phyloP scores from a whole-genome alignment of 2,113 vertebrate genomes.

The Bufo gargarizans region DNA sequence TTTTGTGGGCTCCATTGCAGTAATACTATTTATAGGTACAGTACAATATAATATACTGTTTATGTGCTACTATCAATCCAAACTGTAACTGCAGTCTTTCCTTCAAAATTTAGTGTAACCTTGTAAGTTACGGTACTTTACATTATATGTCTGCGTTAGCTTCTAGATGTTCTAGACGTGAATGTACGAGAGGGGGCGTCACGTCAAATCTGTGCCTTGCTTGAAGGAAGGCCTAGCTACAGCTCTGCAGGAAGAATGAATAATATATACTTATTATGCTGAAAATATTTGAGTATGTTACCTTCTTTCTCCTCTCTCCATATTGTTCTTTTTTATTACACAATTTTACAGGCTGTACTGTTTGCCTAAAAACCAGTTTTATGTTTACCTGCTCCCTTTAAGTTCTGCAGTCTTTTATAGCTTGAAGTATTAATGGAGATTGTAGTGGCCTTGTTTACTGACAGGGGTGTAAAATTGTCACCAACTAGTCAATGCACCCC shows the following conservation, averaged over 20 bases:
- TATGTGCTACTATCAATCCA: no score
- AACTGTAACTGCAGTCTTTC: no score
- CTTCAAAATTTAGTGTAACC: no score
- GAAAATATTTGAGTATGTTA: background rate
- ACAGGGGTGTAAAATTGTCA: background rate
- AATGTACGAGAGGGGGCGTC: background rate
- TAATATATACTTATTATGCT: background rate
- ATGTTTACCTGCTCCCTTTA: background rate
- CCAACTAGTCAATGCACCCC: background rate
- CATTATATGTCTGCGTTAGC: no score
- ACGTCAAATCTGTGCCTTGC: background rate
- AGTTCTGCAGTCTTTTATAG: background rate
- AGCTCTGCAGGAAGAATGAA: background rate
- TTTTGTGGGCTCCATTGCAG: no score
- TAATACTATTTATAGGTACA: no score
- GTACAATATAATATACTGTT: no score
- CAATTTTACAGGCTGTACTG: background rate
- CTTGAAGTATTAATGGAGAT: background rate
- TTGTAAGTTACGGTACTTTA: no score
- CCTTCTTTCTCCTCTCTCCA: background rate
- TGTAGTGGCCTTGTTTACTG: background rate
- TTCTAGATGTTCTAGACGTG: background rate
- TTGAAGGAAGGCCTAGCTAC: background rate
- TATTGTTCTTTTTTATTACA: conserved; percentile 5
- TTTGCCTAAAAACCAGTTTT: conserved; percentile 25